A percentile compares a stretch with the other conserved stretches of the same genome.
Evolutionary conservation across 2,888 invertebrate species (phyloP).

Genomic region (Brenthis daphne): DNA sequence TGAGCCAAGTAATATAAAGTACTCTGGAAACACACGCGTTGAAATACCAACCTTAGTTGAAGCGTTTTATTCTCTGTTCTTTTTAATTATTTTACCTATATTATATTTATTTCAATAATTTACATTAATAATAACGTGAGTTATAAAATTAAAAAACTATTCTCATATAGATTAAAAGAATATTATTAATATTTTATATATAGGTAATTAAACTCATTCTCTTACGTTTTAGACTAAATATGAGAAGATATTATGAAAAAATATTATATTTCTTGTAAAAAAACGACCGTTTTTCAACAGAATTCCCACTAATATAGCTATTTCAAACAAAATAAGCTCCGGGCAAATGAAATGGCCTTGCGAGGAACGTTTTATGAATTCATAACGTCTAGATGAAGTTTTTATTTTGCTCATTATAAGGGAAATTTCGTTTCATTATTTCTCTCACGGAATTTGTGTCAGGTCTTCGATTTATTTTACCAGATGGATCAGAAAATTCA

Average conservation of each 20-base stretch:
- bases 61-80: not conserved
- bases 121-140: not conserved
- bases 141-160: not conserved
- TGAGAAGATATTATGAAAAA: not conserved
- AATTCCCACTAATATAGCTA: constrained; percentile 43
- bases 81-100: not conserved
- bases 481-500: constrained; percentile 16
- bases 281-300: constrained; percentile 11
- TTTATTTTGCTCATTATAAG: constrained; percentile 65
- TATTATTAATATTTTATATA: too few species aligned
- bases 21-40: constrained; percentile 42
- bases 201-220: too few species aligned
- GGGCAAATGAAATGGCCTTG: constrained; percentile 57
- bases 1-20: constrained; percentile 55
- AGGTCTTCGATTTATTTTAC: constrained; percentile 24
- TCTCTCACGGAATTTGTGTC: constrained; percentile 42
- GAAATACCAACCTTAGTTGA: not conserved
- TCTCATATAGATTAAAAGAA: too few species aligned
- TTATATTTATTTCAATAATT: not conserved
- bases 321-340: constrained; percentile 55
- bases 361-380: constrained; percentile 66
- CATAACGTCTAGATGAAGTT: constrained; percentile 65
- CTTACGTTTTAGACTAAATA: too few species aligned
- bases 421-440: constrained; percentile 56
- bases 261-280: not conserved